These are phyloP conservation scores for Anarsia innoxiella DNA, from an alignment of 2,888 invertebrate species.

Conservation along the genomic window DNA sequence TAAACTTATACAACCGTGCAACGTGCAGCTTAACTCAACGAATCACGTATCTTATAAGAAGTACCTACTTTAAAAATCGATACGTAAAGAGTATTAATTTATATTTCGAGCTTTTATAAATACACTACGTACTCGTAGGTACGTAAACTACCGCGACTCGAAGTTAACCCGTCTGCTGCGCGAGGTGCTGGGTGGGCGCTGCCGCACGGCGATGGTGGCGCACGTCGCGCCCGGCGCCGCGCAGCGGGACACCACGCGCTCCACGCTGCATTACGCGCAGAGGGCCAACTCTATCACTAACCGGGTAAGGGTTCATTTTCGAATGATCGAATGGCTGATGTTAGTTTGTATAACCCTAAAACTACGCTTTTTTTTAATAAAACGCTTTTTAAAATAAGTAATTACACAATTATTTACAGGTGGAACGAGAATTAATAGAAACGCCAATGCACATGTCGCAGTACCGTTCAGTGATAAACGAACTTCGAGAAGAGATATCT, in stretches of 20 bases:
- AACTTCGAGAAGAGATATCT: slow-evolving; percentile 88
- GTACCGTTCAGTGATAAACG: slow-evolving; percentile 87
- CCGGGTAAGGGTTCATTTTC: slow-evolving; percentile 76
- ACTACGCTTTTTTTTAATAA: neutral
- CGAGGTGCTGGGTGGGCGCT: slow-evolving; percentile 92
- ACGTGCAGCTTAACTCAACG: too few species aligned
- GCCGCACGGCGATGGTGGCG: slow-evolving; percentile 97
- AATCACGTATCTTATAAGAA: too few species aligned
- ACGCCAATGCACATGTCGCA: slow-evolving; percentile 88
- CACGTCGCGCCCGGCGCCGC: slow-evolving; percentile 90
- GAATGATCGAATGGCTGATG: too few species aligned
- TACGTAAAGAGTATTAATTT: too few species aligned
- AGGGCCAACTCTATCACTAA: slow-evolving; percentile 95
- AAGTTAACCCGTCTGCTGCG: slow-evolving; percentile 93
- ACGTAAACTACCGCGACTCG: slow-evolving; percentile 97
- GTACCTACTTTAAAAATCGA: too few species aligned
- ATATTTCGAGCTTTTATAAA: too few species aligned
- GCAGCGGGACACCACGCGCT: slow-evolving; percentile 93
- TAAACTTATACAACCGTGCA: too few species aligned
- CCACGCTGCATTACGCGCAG: slow-evolving; percentile 95
- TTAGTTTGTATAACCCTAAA: too few species aligned
- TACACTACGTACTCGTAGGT: too few species aligned
- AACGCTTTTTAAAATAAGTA: neutral
- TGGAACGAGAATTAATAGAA: slow-evolving; percentile 78
- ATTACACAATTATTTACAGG: slow-evolving; percentile 43